Base-by-base conservation (phyloP, 2,797 vertebrate species). In the Kryptopterus vitreolus region DNA sequence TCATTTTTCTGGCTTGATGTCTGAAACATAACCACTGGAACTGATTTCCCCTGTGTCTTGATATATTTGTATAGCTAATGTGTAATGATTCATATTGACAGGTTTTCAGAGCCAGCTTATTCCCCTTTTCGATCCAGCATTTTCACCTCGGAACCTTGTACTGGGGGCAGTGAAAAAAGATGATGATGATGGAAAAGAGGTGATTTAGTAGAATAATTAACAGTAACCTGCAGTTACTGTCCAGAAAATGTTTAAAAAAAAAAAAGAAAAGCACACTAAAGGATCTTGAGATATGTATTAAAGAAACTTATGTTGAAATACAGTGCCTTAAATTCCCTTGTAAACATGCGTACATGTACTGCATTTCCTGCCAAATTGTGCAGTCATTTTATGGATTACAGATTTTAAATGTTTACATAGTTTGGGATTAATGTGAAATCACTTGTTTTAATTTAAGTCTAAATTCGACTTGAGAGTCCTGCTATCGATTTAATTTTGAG, bases 101-200 rank as follows among this genome's bases (percentile, higher is more conserved):
- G 97, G 96, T 77, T 91, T 96, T 81, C 85, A 92, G 8, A 95
- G 95, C 8, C 92, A 93, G 63, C 90, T 99, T 0, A 78, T 98
- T 65, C 96, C 97, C 16, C 93, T 99, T 71, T 98, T 99, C 70
- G 83, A 96, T 80, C 96, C 97, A 0, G 85, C 85, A 0, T 88
- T 98, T 62, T 98, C 97, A 1, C 96, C 97, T 0, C 92, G 97
- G 71, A 99, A 99, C 89, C 87, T 98, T 85, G 96, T 97, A 33
- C 92, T 99, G 79, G 95, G 98, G 82, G 95, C 95, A 0, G 82
- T 94, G 0, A 97, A 97, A 0, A 82, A 79, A 82, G 31, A 80
- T 12, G 43, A 97, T 0, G 82, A 79, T 81, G 31, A 80, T 12
- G 43, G 38, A 50, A 9, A 62, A 24, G 57, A 20, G 71, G 33